Evolutionary conservation across 2,113 vertebrate species (phyloP).

Genomic region (Entelurus aequoreus): DNA sequence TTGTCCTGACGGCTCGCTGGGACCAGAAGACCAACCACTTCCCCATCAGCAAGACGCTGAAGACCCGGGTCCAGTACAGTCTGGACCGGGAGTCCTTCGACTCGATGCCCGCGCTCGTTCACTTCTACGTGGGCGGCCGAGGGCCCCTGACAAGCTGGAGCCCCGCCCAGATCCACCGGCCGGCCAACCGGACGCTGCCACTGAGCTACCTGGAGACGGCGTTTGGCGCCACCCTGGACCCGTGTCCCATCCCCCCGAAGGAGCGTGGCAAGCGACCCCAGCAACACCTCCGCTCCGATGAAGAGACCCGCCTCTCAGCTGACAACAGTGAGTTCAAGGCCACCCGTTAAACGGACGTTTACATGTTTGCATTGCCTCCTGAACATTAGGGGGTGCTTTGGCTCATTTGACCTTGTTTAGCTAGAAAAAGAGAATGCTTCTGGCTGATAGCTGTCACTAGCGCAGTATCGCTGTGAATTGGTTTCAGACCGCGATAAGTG

Average conservation of each 20-base stretch:
- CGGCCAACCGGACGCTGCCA: slow-evolving; percentile 86
- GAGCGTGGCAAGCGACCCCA: slow-evolving; percentile 55
- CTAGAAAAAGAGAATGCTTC: too few relatives aligned
- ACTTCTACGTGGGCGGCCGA: slow-evolving; percentile 81
- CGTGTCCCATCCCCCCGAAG: slow-evolving; percentile 59
- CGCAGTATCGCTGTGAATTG: too few relatives aligned
- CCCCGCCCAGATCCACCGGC: slow-evolving; percentile 78
- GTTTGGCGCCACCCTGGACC: slow-evolving; percentile 69
- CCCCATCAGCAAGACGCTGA: slow-evolving; percentile 80
- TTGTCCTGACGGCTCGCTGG: slow-evolving; percentile 86
- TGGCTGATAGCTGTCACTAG: too few relatives aligned
- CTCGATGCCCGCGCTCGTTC: slow-evolving; percentile 80
- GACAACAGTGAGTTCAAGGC: neutral
- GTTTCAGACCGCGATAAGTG: too few relatives aligned
- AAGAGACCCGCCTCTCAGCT: slow-evolving; percentile 56
- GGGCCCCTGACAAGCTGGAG: slow-evolving; percentile 79
- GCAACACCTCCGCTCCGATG: slow-evolving; percentile 49
- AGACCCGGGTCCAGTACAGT: slow-evolving; percentile 74
- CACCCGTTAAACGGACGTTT: too few relatives aligned
- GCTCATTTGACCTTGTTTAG: too few relatives aligned
- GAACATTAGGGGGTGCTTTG: too few relatives aligned
- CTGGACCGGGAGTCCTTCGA: slow-evolving; percentile 85
- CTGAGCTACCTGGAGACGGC: slow-evolving; percentile 83
- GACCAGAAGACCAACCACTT: slow-evolving; percentile 83
- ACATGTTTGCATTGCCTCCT: too few relatives aligned